Evolutionary conservation across 1,140 invertebrate genomes (phyloP).

Genomic region (Drosophila varians): DNA sequence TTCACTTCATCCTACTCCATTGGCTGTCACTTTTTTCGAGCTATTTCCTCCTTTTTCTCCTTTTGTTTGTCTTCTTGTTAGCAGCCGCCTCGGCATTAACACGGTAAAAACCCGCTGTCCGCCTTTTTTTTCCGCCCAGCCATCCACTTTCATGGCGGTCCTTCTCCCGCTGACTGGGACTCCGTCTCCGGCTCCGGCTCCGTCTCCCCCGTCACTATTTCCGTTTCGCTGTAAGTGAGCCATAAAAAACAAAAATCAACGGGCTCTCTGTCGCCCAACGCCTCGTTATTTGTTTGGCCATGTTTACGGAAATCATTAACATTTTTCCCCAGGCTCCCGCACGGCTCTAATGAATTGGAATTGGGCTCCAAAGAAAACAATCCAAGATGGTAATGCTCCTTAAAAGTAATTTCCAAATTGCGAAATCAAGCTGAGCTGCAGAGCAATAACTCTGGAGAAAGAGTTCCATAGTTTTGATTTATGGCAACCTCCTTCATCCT

Average conservation of each 20-base stretch:
- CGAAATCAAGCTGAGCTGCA: not conserved
- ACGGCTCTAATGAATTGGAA: slow-evolving; percentile 57
- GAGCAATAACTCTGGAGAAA: no score
- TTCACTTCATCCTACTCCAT: slow-evolving; percentile 13
- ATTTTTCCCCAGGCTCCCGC: slow-evolving; percentile 17
- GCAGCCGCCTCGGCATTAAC: slow-evolving; percentile 69
- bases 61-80: slow-evolving; percentile 76
- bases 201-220: slow-evolving; percentile 38
- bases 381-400: not conserved
- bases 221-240: slow-evolving; percentile 58
- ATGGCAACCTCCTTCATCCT: not conserved
- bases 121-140: not conserved
- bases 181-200: not conserved
- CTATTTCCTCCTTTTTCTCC: slow-evolving; percentile 20
- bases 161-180: not conserved
- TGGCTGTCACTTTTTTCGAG: slow-evolving; percentile 31
- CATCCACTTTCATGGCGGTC: not conserved
- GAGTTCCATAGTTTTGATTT: not conserved
- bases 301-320: slow-evolving; percentile 68
- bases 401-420: slow-evolving; percentile 23
- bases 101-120: slow-evolving; percentile 62
- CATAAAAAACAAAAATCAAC: slow-evolving; percentile 63
- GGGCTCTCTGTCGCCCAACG: slow-evolving; percentile 35
- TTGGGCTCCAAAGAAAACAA: not conserved
- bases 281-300: slow-evolving; percentile 55